Conservation (phyloP, 1,140 invertebrate species). For the Portunus trituberculatus region DNA sequence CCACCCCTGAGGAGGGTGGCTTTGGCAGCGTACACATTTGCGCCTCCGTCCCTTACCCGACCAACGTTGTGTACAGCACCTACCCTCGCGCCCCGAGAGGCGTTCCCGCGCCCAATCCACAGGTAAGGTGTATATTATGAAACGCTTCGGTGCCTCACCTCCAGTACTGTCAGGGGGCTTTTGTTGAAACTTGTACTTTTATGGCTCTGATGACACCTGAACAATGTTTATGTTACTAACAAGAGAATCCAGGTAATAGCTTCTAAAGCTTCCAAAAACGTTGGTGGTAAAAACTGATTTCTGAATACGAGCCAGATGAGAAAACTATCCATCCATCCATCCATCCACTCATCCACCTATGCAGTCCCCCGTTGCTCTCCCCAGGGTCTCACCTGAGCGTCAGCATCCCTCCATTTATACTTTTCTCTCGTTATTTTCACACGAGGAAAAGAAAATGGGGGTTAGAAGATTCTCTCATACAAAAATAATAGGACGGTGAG, state of each 20-base stretch:
- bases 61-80: constrained; percentile 48
- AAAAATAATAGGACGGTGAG: background rate
- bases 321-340: background rate
- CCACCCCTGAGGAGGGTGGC: constrained; percentile 66
- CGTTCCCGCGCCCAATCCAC: background rate
- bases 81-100: constrained; percentile 40
- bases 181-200: background rate
- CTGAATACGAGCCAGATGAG: too few species aligned
- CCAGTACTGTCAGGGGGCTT: background rate
- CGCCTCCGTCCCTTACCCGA: constrained; percentile 65
- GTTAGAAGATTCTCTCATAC: background rate
- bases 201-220: background rate
- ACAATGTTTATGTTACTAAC: background rate
- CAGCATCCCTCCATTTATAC: too few species aligned
- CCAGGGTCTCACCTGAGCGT: too few species aligned
- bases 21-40: constrained; percentile 69
- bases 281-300: too few species aligned
- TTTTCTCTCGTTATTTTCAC: too few species aligned
- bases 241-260: too few species aligned
- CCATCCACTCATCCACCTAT: background rate
- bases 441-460: too few species aligned
- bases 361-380: too few species aligned
- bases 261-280: too few species aligned
- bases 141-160: background rate
- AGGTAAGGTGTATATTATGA: background rate